Evolutionary conservation across 2,888 invertebrate genomes (phyloP).

Genomic region (Heliconius sara): DNA sequence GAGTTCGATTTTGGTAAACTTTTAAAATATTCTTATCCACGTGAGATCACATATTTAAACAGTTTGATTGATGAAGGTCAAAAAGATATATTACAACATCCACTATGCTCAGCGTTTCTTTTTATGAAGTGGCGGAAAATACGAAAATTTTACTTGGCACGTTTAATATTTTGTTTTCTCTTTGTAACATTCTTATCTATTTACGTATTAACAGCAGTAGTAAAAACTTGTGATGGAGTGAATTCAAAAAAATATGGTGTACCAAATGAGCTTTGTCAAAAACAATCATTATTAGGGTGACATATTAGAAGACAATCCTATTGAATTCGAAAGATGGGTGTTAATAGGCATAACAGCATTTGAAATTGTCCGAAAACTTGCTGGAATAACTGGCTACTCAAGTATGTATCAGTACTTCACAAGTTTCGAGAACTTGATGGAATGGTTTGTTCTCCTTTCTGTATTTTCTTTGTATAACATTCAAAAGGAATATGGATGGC

Average conservation of each 20-base stretch:
- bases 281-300: slow-evolving; percentile 89
- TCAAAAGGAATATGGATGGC: slow-evolving; percentile 91
- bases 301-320: slow-evolving; percentile 89
- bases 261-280: slow-evolving; percentile 88
- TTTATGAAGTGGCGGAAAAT: slow-evolving; percentile 96
- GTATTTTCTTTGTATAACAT: slow-evolving; percentile 92
- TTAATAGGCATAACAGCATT: slow-evolving; percentile 90
- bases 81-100: slow-evolving; percentile 93
- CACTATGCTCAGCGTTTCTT: slow-evolving; percentile 93
- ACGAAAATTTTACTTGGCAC: slow-evolving; percentile 92
- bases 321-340: slow-evolving; percentile 92
- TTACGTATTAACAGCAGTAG: slow-evolving; percentile 91
- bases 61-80: slow-evolving; percentile 95
- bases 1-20: slow-evolving; percentile 92
- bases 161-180: slow-evolving; percentile 90
- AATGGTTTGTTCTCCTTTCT: slow-evolving; percentile 93
- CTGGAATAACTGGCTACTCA: slow-evolving; percentile 91
- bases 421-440: slow-evolving; percentile 92
- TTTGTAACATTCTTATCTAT: slow-evolving; percentile 91
- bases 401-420: slow-evolving; percentile 91
- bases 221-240: slow-evolving; percentile 86
- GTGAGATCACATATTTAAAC: slow-evolving; percentile 93
- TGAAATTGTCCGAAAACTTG: slow-evolving; percentile 90
- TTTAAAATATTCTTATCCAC: slow-evolving; percentile 91
- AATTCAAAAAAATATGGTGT: slow-evolving; percentile 79